Base-by-base conservation (phyloP, 2,888 invertebrate species). In the Acronicta leporina region DNA sequence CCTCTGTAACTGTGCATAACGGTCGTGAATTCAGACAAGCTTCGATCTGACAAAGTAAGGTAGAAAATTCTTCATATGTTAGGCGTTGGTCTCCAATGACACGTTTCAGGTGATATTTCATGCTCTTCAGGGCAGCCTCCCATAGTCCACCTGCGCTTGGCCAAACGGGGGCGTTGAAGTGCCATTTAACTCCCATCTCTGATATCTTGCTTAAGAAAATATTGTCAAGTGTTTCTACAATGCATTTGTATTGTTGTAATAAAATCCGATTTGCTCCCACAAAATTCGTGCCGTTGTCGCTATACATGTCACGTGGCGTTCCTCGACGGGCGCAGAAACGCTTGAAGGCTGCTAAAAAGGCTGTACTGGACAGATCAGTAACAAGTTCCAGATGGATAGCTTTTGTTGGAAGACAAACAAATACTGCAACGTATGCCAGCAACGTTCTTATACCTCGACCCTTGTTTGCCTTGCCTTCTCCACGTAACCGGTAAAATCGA, bases 321-420 rank as follows among this genome's bases (percentile, higher is more conserved):
- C 33, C 33, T 33, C 33, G 11, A 30, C 9, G 30, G 9, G 9
- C 30, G 30, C 30, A 30, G 30, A 30, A 30, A 30, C 8, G 30
- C 30, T 30, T 30, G 9, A 30, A 30, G 9, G 30, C 30, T 30
- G 30, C 5, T 30, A 30, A 30, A 9, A 30, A 30, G 7, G 30
- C 30, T 27, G 27, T 27, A 27, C 27, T 30, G 9, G 30, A 30
- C 30, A 30, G 30, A 8, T 30, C 9, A 9, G 30, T 30, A 9
- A 30, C 9, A 30, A 30, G 8, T 30, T 30, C 30, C 30, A 30
- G 30, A 30, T 30, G 8, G 30, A 30, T 9, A 9, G 42, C 49
- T 41, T 49, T 49, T 40, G 49, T 49, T 14, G 40, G 41, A 13
- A 50, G 41, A 27, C 49, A 42, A 30, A 50, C 41, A 30, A 50